Base-by-base conservation (phyloP, 2,113 vertebrate genomes). In the Anser brachyrhynchus region DNA sequence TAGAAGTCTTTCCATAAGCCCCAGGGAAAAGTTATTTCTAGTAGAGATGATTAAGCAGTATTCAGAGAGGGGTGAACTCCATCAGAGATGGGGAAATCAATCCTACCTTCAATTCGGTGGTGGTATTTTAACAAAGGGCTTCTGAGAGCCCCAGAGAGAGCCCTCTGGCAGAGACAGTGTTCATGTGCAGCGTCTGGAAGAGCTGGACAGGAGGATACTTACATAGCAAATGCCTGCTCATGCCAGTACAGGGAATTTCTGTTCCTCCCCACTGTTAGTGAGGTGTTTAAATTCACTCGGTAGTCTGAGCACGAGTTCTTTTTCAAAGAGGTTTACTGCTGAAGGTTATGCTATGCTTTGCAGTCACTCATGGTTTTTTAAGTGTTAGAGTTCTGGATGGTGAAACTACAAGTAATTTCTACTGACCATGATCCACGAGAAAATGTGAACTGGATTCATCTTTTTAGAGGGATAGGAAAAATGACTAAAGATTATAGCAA, bases 271-370 rank as follows among this genome's bases (percentile, higher is more conserved):
- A 8, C 23, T 58, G 41, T 43, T 91, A 78, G 52, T 52, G 82
- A 91, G 87, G 70, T 85, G 44, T 81, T 96, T 90, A 93, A 93
- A 95, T 96, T 62, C 83, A 94, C 65, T 95, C 95, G 90, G 82
- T 91, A 97, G 90, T 96, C 93, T 69, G 54, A 94, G 92, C 94
- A 96, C 94, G n/a, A 79, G 59, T 80, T 94, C 76, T 84, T 92
- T 94, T 52, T 87, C 85, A 91, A 82, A 95, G 93, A 61, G 82
- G 55, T 92, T 97, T 95, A 66, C 73, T 78, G 90, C 90, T 93
- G 84, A 97, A 97, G 92, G 94, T 97, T 96, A 94, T 84, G 49
- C 57, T 65, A 44, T 61, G 85, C 51, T 95, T 96, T 95, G 87
- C 82, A 81, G 69, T 91, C 88, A 97, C 86, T 74, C 73, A 71